Evolutionary conservation across 1,140 invertebrate species (phyloP), one percentile per base, ranked within the genome.

Genomic region (Idris sp.): DNA sequence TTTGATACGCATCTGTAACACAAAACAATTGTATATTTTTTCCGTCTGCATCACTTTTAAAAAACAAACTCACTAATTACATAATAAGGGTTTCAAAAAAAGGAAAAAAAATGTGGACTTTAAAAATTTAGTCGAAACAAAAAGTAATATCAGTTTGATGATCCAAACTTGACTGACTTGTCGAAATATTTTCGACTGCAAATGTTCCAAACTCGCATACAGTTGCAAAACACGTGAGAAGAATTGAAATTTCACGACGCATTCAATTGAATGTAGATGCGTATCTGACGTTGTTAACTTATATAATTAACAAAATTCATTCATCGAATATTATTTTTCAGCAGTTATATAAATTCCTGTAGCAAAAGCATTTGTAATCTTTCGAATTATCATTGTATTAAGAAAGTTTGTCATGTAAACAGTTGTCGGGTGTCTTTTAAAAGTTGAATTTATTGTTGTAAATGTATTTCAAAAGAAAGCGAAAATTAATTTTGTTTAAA

Each of bases 191-290:
- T 72, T 64, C 49, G 58, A 18, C 56, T 9, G 36, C 31, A 14
- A 44, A 15, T 26, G 33, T 13, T 51, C 38, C 43, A 5, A 33
- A 22, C 41, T 25, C 26, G 56, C 44, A 59, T 51, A 58, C 49
- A 30, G 41, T 61, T 71, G 49, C 43, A 56, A 62, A 54, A 71
- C 35, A 72, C 68, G 68, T 58, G 58, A 64, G 58, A 43, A 58
- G 59, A 64, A 64, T 72, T 26, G 36, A 9, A 64, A 72, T 72
- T 62, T 58, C 40, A 38, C 35, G 19, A 36, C 4, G 35, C 25
- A 48, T 26, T 46, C 33, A 44, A 38, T 49, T 62, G 30, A 49
- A 59, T 41, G 48, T 46, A 59, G 54, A 61, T 5, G 25, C 3
- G 4, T 43, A 16, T 18, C 4, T 2, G 30, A 35, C n/a, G 6